Evolutionary conservation across 2,797 vertebrate species (phyloP), one percentile per base, ranked within the genome.

Genomic region (Lacerta bilineata): DNA sequence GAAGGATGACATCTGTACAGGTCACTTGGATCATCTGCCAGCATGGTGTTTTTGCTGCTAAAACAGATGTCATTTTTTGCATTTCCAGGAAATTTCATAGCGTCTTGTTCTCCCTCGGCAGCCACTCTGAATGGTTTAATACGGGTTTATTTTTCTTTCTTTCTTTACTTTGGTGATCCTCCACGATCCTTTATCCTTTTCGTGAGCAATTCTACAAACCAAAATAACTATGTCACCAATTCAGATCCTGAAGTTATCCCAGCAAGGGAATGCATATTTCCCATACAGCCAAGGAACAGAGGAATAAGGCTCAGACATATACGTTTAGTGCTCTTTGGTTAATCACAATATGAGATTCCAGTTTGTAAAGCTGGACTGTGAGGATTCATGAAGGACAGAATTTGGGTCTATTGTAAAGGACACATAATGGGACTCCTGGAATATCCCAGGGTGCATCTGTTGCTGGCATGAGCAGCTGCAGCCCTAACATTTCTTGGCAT

Each of bases 151-250:
- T 8, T 55, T 55, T 55, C 13, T 15, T 50, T 29, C 3, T 13
- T 27, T 39, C 29, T n/a, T 82, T 84, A 17, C 3, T 71, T 84
- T 68, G 8, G 50, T 20, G 1, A 20, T 80, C 55, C 74, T 72
- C 72, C n/a, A 36, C 8, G 5, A 3, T 55, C 29, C 84, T 85
- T 86, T 69, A 55, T 69, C 41, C 64, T 83, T 50, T 33, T 69
- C 59, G 76, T n/a, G n/a, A 85, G 64, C 36, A 80, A 55, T 41
- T 75, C 27, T 39, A 50, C 75, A 36, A 85, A 75, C 27, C 88
- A 85, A 76, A 85, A 55, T 33, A 86, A 76, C 61, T 68, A 18
- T 75, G 36, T 25, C 3, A 87, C 64, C 50, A 9, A 36, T 76
- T 82, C 41, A 74, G 75, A 85, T 39, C 41, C 25, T 69, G 11